These are phyloP conservation scores for Alaudala cheleensis DNA, from an alignment of 2,113 vertebrate species.

Conservation along the genomic window DNA sequence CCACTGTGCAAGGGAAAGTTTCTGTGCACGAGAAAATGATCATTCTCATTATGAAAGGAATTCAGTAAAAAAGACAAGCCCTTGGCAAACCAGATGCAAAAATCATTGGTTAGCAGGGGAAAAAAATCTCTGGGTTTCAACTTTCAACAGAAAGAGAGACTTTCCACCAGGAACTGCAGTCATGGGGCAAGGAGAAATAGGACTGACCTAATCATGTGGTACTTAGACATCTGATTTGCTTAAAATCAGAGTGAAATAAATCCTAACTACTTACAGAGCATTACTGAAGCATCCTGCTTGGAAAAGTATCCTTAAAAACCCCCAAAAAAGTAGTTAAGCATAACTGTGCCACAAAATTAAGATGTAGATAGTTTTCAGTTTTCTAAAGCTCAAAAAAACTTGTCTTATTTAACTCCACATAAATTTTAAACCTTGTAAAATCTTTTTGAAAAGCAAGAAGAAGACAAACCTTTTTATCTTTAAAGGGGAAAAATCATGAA, in stretches of 20 bases:
- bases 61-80: background rate
- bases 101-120: rapidly evolving
- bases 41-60: background rate
- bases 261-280: background rate
- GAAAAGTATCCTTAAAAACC: background rate
- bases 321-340: background rate
- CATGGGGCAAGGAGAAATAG: too few species aligned
- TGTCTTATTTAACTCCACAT: background rate
- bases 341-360: background rate
- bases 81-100: background rate
- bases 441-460: background rate
- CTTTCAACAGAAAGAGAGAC: background rate
- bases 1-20: background rate
- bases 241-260: background rate
- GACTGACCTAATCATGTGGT: background rate
- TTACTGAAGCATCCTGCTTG: background rate
- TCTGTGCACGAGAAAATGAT: background rate
- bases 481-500: conserved; percentile 32
- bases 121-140: background rate
- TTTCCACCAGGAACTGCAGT: background rate
- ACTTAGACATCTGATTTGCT: background rate
- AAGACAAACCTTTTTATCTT: conserved; percentile 28
- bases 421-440: background rate
- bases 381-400: background rate
- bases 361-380: background rate